phyloP scores from a whole-genome alignment of 2,797 vertebrate species.

The Falco columbarius region DNA sequence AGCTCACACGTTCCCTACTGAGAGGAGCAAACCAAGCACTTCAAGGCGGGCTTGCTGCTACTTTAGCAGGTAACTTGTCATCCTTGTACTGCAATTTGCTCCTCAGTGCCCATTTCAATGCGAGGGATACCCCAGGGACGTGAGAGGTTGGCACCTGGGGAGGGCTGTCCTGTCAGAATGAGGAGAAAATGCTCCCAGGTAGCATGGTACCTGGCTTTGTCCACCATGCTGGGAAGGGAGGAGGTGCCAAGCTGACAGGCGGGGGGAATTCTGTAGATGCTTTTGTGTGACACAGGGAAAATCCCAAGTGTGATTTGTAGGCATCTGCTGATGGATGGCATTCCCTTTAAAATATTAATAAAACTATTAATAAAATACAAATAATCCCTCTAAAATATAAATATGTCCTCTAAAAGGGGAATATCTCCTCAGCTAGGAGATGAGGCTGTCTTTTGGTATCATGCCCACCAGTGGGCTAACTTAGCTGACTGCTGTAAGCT shows the following conservation, averaged over 20 bases:
- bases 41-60: neutral
- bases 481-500: constrained; percentile 29
- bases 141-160: neutral
- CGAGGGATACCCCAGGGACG: no score
- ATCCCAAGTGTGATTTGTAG: no score
- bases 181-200: fast-evolving
- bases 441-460: neutral
- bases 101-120: fast-evolving
- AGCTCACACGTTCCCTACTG: fast-evolving
- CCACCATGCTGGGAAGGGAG: no score
- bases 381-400: no score
- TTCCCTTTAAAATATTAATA: no score
- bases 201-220: neutral
- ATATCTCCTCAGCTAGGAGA: neutral
- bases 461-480: neutral
- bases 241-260: neutral
- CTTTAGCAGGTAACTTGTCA: neutral
- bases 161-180: neutral
- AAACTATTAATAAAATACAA: no score
- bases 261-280: fast-evolving
- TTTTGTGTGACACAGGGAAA: no score
- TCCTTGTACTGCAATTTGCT: neutral
- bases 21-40: neutral
- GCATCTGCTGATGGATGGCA: neutral
- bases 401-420: neutral